A percentile compares a stretch with the other conserved stretches of the same genome.
Conservation (phyloP, 2,797 vertebrate genomes). For the Neomorphus geoffroyi region DNA sequence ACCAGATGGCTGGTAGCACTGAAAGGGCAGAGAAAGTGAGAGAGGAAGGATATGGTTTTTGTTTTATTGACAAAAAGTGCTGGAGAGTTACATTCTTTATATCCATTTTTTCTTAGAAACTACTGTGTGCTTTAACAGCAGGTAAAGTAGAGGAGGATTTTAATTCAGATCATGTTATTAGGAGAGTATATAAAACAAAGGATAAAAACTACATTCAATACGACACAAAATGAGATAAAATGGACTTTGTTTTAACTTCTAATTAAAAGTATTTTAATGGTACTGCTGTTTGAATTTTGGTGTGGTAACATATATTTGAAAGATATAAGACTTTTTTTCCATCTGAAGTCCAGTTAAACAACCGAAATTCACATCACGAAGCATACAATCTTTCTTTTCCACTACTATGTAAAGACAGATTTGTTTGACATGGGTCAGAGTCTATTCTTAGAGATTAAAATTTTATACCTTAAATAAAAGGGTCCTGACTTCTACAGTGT, state of each 20-base stretch:
- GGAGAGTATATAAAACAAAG: neutral
- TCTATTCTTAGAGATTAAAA: neutral
- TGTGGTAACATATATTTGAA: neutral
- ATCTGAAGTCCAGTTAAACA: neutral
- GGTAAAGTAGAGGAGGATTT: neutral
- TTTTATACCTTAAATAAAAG: neutral
- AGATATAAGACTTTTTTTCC: neutral
- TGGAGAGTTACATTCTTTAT: neutral
- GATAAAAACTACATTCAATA: neutral
- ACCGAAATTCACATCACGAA: neutral
- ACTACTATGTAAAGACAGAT: neutral
- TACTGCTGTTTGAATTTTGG: neutral
- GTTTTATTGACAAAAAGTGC: neutral
- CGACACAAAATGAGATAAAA: neutral
- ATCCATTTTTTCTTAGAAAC: neutral
- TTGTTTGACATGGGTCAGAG: neutral
- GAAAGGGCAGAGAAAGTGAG: neutral
- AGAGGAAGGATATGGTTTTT: neutral
- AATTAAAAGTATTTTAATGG: neutral
- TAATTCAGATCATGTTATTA: neutral
- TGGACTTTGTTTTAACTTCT: neutral
- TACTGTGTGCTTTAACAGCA: neutral
- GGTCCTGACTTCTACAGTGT: neutral
- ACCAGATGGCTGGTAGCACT: slow-evolving; percentile 53
- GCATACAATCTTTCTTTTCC: neutral